phyloP scores from a whole-genome alignment of 2,888 invertebrate species.

The Cantharis rustica region DNA sequence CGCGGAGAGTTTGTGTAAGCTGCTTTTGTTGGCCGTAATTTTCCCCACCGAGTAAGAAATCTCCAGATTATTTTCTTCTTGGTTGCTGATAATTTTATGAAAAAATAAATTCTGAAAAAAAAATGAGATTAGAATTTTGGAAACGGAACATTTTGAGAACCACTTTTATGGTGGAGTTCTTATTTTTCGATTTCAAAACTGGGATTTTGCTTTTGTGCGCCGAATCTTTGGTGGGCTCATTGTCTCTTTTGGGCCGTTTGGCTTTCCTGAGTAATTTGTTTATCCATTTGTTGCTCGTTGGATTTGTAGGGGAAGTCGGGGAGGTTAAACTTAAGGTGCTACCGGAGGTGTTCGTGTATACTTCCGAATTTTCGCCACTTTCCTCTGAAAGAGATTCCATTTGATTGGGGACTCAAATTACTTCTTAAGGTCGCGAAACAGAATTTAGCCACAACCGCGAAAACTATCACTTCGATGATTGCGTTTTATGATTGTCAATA shows the following conservation, averaged over 20 bases:
- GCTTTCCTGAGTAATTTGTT: background rate
- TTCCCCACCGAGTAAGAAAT: background rate
- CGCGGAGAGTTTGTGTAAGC: background rate
- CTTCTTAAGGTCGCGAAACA: background rate
- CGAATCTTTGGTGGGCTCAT: background rate
- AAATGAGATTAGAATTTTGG: background rate
- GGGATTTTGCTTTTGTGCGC: background rate
- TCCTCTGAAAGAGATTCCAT: background rate
- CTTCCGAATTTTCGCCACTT: background rate
- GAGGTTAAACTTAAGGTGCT: background rate
- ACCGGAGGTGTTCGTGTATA: background rate
- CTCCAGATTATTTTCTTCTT: background rate
- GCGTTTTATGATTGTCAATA: background rate
- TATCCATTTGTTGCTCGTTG: background rate
- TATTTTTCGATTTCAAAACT: background rate
- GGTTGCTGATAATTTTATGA: background rate
- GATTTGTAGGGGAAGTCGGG: background rate
- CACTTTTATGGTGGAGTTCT: background rate
- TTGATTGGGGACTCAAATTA: background rate
- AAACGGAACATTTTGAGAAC: background rate
- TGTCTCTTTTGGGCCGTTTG: background rate
- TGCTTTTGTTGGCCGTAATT: background rate
- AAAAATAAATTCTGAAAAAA: background rate
- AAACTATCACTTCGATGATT: background rate
- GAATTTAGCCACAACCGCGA: background rate